Base-by-base conservation (phyloP, 2,797 vertebrate species). In the Pampus argenteus region DNA sequence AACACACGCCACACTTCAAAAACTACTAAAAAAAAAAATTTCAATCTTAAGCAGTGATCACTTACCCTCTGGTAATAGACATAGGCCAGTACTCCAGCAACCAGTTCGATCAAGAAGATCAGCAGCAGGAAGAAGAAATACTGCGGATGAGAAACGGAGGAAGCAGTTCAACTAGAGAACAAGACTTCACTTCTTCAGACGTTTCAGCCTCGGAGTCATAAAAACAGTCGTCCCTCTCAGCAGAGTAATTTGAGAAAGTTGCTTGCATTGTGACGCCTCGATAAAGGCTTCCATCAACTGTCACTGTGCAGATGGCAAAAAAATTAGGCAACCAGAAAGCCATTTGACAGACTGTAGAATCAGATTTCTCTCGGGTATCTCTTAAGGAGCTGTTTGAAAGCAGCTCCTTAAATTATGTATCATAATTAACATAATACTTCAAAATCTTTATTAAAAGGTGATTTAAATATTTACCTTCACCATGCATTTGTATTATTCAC, bases 11-110 rank as follows among this genome's bases (percentile, higher is more conserved):
- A n/a, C n/a, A n/a, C n/a, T n/a, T n/a, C n/a, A n/a, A n/a, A 10
- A 26, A n/a, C 38, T 2, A 6, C 15, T 5, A 17, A 40, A 42
- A 42, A n/a, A n/a, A n/a, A n/a, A n/a, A n/a, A n/a, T n/a, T n/a
- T n/a, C 15, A 42, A 78, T 34, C 14, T 31, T 5, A 26, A 60
- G 31, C 1, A 11, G 17, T 50, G 20, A 64, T 47, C 25, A 87
- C 94, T 95, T 82, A 97, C 96, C 92, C 77, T 94, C 79, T 95
- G 95, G 87, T 96, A 96, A 81, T 96, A 97, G 6, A 96, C 92
- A 11, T 97, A 97, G 6, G 96, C 96, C 87, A 97, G 89, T 2
- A 96, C 92, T 25, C 96, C 96, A 0, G 95, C 95, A 62, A 96
- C 93, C 81, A 97, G 91, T 77, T 97, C 96, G 45, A 96, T 95